Conservation (phyloP, 2,113 vertebrate species). For the Aphelocoma coerulescens region DNA sequence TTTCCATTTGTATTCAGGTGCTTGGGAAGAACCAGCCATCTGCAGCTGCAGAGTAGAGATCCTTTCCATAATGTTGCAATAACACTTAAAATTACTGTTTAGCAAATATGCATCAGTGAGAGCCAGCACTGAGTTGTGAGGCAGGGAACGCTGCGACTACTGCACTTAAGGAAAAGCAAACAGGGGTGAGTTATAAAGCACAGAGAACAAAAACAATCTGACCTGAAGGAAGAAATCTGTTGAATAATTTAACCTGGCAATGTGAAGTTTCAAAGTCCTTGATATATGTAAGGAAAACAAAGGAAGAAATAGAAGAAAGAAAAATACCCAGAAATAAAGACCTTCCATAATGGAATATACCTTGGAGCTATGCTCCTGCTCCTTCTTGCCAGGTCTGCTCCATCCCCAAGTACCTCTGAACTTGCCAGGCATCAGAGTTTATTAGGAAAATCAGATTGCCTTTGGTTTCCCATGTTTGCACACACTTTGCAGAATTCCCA, state of each 20-base stretch:
- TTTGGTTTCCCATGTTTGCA: background rate
- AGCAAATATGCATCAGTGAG: background rate
- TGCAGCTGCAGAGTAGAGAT: background rate
- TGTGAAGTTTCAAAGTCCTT: background rate
- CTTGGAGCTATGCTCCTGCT: background rate
- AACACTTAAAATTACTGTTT: background rate
- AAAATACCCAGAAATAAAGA: background rate
- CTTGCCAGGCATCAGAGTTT: background rate
- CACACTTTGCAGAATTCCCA: background rate
- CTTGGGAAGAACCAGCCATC: background rate
- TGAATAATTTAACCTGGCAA: slow-evolving; percentile 56
- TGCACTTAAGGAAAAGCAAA: background rate
- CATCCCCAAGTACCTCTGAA: background rate
- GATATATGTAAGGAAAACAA: background rate
- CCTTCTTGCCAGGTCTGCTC: background rate
- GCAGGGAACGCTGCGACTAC: background rate
- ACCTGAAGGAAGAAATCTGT: slow-evolving; percentile 26
- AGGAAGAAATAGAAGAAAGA: background rate
- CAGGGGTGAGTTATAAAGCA: background rate
- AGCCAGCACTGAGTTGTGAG: background rate
- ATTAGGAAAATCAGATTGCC: background rate
- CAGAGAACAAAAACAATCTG: background rate
- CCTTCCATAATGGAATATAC: background rate
- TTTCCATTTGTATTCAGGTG: background rate
- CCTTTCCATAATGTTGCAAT: background rate